Evolutionary conservation across 2,888 invertebrate genomes (phyloP), one percentile per base, ranked within the genome.

Genomic region (Stenoptilia bipunctidactyla): DNA sequence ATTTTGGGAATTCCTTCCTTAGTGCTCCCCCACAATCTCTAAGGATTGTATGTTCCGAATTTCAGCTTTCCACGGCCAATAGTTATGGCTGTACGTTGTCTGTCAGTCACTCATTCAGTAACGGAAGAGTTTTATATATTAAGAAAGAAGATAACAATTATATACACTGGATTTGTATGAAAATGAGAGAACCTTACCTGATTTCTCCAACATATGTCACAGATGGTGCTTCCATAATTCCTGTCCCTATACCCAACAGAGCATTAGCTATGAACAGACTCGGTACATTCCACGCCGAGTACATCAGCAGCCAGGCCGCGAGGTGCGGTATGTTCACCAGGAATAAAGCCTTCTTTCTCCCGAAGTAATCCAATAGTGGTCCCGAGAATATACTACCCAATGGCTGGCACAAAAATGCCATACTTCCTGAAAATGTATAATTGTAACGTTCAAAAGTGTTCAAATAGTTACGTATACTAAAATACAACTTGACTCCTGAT

Each of bases 201-300:
- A 87, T 72, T 72, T 87, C 87, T 1, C 87, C 87, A n/a, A 87
- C 77, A 44, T 88, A 88, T 1, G 87, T 87, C n/a, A 87, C 65
- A 1, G 86, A 84, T 0, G 87, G 87, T 0, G 86, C 87, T 51
- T 87, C 87, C 87, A 87, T 86, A 12, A 87, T 72, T 0, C 87
- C 87, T 2, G 86, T 85, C 0, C 87, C 87, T 2, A 87, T 68
- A 0, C 88, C 88, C 40, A 87, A 61, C 13, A 87, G 51, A 0
- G 85, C 79, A 34, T 84, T 85, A 0, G 74, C 86, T 0, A 82
- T 57, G 57, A 84, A 87, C 40, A 87, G 53, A 0, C 73, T 66
- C 1, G 79, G 68, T 1, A 85, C 70, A 15, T 85, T 58, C 66
- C 72, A 74, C 0, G 86, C 83, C 38, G 70, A 77, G 56, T 84